phyloP scores from a whole-genome alignment of 1,140 invertebrate species.

The Aphelenchoides besseyi region DNA sequence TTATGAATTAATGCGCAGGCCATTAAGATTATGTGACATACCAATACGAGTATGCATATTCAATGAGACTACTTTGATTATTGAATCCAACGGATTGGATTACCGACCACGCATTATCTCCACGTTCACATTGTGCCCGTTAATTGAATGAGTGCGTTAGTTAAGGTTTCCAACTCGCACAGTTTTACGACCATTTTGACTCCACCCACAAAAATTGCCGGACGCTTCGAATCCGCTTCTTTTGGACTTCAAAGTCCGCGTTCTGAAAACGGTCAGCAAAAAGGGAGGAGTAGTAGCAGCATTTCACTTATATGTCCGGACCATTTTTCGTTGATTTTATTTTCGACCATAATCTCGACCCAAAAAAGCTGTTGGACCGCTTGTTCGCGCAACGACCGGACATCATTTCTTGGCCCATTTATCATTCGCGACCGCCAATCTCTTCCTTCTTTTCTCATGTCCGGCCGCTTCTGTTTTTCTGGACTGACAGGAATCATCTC shows the following conservation, averaged over 20 bases:
- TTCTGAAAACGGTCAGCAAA: not conserved
- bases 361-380: not conserved
- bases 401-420: not conserved
- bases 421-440: too few relatives aligned
- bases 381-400: not conserved
- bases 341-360: not conserved
- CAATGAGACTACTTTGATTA: not conserved
- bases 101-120: not conserved
- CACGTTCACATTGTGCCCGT: not conserved
- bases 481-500: not conserved
- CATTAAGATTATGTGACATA: too few relatives aligned
- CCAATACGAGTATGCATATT: too few relatives aligned
- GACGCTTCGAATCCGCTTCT: not conserved
- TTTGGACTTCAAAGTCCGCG: not conserved
- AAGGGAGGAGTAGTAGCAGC: too few relatives aligned
- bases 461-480: not conserved
- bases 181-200: too few relatives aligned
- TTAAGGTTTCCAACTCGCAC: too few relatives aligned
- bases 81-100: not conserved
- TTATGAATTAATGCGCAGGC: slow-evolving; percentile 2
- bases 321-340: not conserved
- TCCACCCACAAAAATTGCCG: too few relatives aligned
- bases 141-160: not conserved
- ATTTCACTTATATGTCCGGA: not conserved
- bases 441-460: too few relatives aligned